Percentiles rank a stretch among this genome's conserved stretches.
Evolutionary conservation across 2,113 vertebrate genomes (phyloP).

Genomic region (Chlorocebus sabaeus): DNA sequence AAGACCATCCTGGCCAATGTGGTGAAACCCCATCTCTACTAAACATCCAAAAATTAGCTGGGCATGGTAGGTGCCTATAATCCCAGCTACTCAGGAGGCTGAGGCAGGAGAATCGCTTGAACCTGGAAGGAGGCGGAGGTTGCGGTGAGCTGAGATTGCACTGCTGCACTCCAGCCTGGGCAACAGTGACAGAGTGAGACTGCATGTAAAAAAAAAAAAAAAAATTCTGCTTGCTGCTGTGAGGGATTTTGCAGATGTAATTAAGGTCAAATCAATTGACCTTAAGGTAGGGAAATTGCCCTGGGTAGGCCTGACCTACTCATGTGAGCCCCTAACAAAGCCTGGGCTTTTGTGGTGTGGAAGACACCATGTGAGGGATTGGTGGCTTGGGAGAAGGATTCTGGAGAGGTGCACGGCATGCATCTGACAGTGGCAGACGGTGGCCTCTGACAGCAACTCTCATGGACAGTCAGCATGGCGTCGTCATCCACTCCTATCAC

Average conservation of each 20-base stretch:
- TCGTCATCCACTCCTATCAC: neutral
- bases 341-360: neutral
- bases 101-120: no score
- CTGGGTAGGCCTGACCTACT: neutral
- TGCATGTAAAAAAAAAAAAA: no score
- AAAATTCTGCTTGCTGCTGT: no score
- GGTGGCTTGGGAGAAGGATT: neutral
- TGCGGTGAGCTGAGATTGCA: no score
- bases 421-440: neutral
- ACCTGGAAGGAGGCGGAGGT: no score
- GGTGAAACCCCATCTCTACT: no score
- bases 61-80: no score
- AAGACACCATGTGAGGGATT: neutral
- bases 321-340: neutral
- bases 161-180: no score
- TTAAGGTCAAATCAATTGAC: neutral
- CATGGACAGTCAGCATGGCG: neutral
- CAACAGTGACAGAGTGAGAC: no score
- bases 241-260: neutral
- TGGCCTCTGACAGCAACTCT: neutral
- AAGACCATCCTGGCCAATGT: no score
- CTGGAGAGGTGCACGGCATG: fast-evolving
- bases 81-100: no score
- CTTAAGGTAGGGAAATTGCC: neutral
- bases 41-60: no score